These are phyloP conservation scores for Drosophila meridiana DNA, from an alignment of 2,888 invertebrate genomes.

Conservation along the genomic window DNA sequence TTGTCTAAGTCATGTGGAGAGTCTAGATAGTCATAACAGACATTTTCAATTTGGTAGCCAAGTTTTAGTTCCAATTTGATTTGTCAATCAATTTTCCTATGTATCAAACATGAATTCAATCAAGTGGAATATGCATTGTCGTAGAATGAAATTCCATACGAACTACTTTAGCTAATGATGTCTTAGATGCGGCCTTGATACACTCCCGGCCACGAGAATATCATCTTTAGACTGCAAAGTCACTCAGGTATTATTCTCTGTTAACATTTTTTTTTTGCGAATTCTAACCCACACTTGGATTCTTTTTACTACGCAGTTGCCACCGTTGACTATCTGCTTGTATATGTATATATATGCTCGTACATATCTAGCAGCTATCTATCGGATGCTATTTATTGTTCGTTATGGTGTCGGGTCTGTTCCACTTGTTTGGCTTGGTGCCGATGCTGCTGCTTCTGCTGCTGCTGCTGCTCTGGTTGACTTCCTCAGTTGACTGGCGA, in stretches of 20 bases:
- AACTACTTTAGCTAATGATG: background rate
- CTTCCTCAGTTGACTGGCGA: conserved; percentile 39
- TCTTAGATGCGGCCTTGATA: background rate
- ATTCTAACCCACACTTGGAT: conserved; percentile 30
- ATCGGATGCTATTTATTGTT: conserved; percentile 22
- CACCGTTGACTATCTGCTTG: conserved; percentile 22
- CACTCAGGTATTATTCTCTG: conserved; percentile 26
- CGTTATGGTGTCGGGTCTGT: conserved; percentile 46
- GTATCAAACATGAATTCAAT: background rate
- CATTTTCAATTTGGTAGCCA: background rate
- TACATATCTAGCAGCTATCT: conserved; percentile 11
- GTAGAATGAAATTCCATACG: background rate
- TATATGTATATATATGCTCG: conserved; percentile 5
- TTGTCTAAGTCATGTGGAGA: background rate
- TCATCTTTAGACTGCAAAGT: conserved; percentile 6
- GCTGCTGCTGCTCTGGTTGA: conserved; percentile 43
- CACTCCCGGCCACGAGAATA: background rate
- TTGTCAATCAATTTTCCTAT: background rate
- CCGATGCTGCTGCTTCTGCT: conserved; percentile 18
- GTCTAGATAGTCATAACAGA: background rate
- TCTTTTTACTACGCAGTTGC: conserved; percentile 43
- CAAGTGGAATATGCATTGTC: background rate
- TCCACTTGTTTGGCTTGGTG: conserved; percentile 56
- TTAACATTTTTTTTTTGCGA: conserved; percentile 27
- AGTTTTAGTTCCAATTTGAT: background rate